These are phyloP conservation scores for Andrena bicolor DNA, from an alignment of 2,888 invertebrate genomes.

Conservation along the genomic window DNA sequence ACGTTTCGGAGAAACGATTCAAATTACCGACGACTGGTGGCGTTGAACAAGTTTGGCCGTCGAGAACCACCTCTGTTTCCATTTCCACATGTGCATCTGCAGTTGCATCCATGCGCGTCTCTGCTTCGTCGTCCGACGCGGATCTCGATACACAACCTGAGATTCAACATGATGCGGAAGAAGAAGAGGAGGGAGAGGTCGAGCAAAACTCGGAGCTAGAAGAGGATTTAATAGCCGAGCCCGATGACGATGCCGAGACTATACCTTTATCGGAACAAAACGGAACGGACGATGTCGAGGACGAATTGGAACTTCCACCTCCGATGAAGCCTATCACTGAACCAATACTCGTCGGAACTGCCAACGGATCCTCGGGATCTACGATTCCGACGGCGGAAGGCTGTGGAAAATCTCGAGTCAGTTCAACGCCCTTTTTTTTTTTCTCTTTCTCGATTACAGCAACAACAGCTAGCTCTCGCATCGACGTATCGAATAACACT, in stretches of 20 bases:
- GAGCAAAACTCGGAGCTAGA: conserved; percentile 62
- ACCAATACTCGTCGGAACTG: conserved; percentile 85
- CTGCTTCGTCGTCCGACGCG: conserved; percentile 36
- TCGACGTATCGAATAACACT: too few relatives aligned
- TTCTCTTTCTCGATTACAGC: background rate
- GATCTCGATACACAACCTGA: conserved; percentile 83
- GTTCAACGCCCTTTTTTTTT: background rate
- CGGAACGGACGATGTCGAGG: conserved; percentile 91
- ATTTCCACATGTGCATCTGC: conserved; percentile 56
- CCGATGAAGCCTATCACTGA: conserved; percentile 98
- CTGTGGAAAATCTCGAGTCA: conserved; percentile 77
- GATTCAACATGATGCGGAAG: conserved; percentile 70
- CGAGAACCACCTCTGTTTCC: conserved; percentile 25
- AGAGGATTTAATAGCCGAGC: conserved; percentile 82
- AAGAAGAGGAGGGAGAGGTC: conserved; percentile 78
- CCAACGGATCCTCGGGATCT: conserved; percentile 81
- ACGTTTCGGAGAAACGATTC: conserved; percentile 93
- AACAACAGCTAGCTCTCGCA: too few relatives aligned
- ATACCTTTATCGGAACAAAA: conserved; percentile 85
- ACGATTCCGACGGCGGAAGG: conserved; percentile 82
- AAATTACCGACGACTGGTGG: conserved; percentile 87
- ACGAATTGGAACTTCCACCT: conserved; percentile 96
- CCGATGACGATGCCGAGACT: conserved; percentile 78
- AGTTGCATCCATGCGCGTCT: conserved; percentile 33
- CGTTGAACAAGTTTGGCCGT: conserved; percentile 75